Base-by-base conservation (phyloP, 2,888 invertebrate species). In the Philonicus albiceps region DNA sequence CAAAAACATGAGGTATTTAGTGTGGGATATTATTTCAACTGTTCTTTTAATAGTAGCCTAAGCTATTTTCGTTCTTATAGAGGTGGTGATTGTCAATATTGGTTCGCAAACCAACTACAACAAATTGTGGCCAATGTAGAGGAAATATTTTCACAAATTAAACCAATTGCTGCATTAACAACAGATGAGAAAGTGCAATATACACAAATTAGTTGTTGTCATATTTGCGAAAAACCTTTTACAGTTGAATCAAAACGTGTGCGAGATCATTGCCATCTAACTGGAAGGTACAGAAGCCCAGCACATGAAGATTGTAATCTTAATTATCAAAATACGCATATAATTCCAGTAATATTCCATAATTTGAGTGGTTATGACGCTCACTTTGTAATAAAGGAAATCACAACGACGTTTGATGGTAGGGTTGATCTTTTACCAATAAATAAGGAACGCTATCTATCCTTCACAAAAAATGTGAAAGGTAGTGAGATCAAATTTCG, bases 301-400 rank as follows among this genome's bases (percentile, higher is more conserved):
- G 87, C 88, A 1, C 89, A 89, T 74, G 19, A 73, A 2, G 43
- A 7, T 0, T 89, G 88, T 76, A 89, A 89, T 83, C 34, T 89
- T 16, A 87, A 88, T 55, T 88, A 78, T 64, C 87, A 87, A 49
- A 72, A 74, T 16, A 86, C 87, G 31, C 74, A 80, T 30, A 87
- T 87, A 55, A 84, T 89, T 19, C 89, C 89, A 0, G 40, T 89
- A 22, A 83, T 89, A 6, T 89, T 89, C 85, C 89, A 89, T 85
- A 89, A 89, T 86, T 85, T 89, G 37, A 86, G 87, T 8, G 89
- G 88, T 8, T 89, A 89, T 87, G 88, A 89, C 74, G 34, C 87
- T 74, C 88, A 88, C 75, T 86, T 88, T 22, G 85, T 88, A 19
- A 87, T 88, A 22, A 87, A 80, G 8, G 85, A 87, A 80, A 53